These are phyloP conservation scores for Pterois miles DNA, from an alignment of 2,797 vertebrate genomes.

Conservation along the genomic window DNA sequence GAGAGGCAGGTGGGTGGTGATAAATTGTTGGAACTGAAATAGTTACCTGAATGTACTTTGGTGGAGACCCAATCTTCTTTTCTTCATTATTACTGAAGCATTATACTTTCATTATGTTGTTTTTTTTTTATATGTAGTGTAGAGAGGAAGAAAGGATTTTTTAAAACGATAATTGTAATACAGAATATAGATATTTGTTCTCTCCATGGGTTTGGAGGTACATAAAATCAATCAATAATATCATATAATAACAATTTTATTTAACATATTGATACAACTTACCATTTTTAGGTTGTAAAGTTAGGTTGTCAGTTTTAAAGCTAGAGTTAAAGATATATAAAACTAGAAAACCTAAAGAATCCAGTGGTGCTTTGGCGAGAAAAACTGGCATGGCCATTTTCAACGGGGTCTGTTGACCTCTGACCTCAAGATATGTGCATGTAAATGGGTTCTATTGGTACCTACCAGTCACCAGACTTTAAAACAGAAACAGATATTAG, in stretches of 20 bases:
- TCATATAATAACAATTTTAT: too few relatives aligned
- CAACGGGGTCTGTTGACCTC: too few relatives aligned
- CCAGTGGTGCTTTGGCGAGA: too few relatives aligned
- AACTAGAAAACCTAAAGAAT: too few relatives aligned
- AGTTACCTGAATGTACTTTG: neutral
- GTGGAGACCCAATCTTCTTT: neutral
- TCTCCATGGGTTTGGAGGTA: neutral
- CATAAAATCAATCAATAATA: neutral
- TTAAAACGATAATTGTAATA: neutral
- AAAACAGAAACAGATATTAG: neutral
- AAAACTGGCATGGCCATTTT: too few relatives aligned
- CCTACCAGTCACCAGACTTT: too few relatives aligned
- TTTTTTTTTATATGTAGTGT: neutral
- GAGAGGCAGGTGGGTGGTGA: neutral
- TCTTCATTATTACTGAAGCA: neutral
- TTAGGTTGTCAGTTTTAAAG: too few relatives aligned
- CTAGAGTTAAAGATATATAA: too few relatives aligned
- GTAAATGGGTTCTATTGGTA: too few relatives aligned
- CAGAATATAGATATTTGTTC: neutral
- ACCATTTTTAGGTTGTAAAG: too few relatives aligned
- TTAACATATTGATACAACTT: rapidly evolving
- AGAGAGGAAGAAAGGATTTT: neutral
- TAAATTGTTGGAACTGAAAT: neutral
- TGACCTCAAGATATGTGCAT: too few relatives aligned
- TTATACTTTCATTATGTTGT: neutral